Base-by-base conservation (phyloP, 2,888 invertebrate species). In the Chironomus riparius region DNA sequence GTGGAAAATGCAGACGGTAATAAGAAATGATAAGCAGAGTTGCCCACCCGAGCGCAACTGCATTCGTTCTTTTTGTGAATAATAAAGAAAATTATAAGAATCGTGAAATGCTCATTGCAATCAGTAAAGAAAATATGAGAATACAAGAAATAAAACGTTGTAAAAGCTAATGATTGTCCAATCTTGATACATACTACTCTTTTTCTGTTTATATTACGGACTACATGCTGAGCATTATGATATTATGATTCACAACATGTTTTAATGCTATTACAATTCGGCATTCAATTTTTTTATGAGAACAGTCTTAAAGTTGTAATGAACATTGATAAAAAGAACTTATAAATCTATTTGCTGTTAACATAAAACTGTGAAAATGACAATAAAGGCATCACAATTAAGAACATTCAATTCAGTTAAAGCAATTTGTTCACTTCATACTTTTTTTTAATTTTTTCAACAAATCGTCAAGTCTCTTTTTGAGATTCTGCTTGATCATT, bases 211-310 rank as follows among this genome's bases (percentile, higher is more conserved):
- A 56, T 56, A 18, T 6, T 18, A 7, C 12, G 3, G 65, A 65
- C 65, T 65, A 21, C 65, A 65, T 65, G 65, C 65, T 65, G 65
- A 21, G 65, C 65, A 65, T 65, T 65, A 65, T 65, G 65, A 65
- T 65, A 65, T 65, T 65, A 65, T 65, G 65, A 65, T 65, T 65
- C 65, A 65, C 65, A 65, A 65, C 65, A 65, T 65, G 65, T 65
- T 65, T 56, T 65, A 65, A 65, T 65, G 65, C 65, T 24, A 65
- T 65, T 65, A 65, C 24, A 56, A 56, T 56, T 56, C 56, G 6
- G 6, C 56, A 56, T 7, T 15, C 56, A 38, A 38, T 10, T 18
- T 5, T n/a, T 2, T 18, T 15, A 56, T 56, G 56, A 56, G 56
- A 56, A 18, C 18, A 15, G n/a, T n/a, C 2, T n/a, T 13, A 15